These are phyloP conservation scores for Cybosia mesomella DNA, from an alignment of 2,888 invertebrate genomes.

Conservation along the genomic window DNA sequence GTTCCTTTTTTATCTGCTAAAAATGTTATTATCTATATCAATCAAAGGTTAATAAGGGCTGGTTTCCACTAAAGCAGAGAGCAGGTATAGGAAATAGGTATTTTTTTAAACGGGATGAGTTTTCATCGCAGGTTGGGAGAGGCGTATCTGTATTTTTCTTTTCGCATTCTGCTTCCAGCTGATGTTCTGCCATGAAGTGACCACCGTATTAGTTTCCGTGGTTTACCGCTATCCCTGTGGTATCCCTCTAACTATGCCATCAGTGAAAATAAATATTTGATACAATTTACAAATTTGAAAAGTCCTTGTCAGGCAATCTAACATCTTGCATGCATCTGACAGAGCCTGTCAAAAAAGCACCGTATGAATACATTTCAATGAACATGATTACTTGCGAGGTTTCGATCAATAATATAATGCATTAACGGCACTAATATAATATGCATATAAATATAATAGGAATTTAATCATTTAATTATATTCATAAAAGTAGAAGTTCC, in stretches of 20 bases:
- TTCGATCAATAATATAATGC: neutral
- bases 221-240: neutral
- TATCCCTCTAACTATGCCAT: neutral
- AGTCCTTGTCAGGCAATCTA: neutral
- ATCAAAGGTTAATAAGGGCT: neutral
- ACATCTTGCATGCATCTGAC: no score
- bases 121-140: neutral
- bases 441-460: neutral
- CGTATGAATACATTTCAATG: neutral
- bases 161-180: no score
- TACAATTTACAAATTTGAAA: neutral
- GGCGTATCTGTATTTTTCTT: no score
- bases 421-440: neutral
- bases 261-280: neutral
- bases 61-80: neutral
- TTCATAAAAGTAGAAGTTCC: neutral
- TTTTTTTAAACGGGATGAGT: neutral
- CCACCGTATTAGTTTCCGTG: neutral
- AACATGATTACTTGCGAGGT: neutral
- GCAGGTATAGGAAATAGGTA: neutral
- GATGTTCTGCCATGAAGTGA: neutral
- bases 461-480: neutral
- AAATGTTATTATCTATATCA: neutral
- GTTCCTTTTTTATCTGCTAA: neutral
- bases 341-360: neutral